A percentile compares a stretch with the other conserved stretches of the same genome.
Conservation (phyloP, 2,113 vertebrate species). For the Spermophilus dauricus region DNA sequence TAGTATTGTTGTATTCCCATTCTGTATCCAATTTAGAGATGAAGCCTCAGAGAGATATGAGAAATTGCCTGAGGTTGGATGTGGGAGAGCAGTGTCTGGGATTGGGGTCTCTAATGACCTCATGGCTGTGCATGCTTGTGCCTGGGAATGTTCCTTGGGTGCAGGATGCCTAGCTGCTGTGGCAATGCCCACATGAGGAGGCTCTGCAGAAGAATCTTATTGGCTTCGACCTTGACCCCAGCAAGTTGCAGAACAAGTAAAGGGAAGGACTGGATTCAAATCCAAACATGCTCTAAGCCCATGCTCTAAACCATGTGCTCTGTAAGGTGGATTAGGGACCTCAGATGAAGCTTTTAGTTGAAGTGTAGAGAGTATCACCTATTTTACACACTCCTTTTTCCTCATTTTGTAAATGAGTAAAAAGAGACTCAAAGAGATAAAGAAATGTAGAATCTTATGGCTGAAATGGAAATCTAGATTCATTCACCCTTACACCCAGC, state of each 20-base stretch:
- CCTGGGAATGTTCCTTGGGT: too few relatives aligned
- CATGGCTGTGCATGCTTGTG: too few relatives aligned
- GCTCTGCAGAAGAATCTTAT: too few relatives aligned
- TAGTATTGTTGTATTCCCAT: neutral
- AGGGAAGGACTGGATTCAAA: neutral
- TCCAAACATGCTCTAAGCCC: neutral
- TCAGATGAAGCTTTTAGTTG: neutral
- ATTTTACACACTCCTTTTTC: neutral
- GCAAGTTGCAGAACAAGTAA: neutral
- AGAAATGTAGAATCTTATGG: neutral
- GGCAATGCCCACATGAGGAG: too few relatives aligned
- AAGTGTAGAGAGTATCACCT: neutral
- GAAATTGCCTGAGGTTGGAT: neutral
- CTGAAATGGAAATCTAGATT: neutral
- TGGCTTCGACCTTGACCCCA: too few relatives aligned
- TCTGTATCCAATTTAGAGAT: neutral
- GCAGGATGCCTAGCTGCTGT: too few relatives aligned
- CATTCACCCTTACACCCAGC: neutral
- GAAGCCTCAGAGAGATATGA: neutral
- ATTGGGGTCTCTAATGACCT: too few relatives aligned
- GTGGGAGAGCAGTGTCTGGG: too few relatives aligned
- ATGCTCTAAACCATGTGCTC: neutral
- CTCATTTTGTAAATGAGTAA: slow-evolving; percentile 28
- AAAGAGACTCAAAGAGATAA: neutral
- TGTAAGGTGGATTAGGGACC: neutral